Conservation (phyloP, 2,888 invertebrate genomes). For the Ophioninae sp. region DNA sequence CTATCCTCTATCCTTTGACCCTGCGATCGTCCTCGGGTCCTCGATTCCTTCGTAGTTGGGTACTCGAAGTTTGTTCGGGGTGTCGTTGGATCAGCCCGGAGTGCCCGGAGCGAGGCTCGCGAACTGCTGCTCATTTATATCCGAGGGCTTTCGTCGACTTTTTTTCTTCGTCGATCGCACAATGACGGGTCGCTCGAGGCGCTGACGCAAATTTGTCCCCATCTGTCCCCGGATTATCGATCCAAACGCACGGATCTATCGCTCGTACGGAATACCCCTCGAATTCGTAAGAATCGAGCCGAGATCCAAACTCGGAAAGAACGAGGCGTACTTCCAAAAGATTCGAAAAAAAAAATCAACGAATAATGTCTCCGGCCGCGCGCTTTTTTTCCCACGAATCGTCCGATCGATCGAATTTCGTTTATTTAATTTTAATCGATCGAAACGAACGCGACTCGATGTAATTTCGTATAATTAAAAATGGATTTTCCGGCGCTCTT, state of each 20-base stretch:
- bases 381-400: neutral
- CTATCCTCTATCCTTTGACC: constrained; percentile 11
- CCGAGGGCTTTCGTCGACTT: constrained; percentile 28
- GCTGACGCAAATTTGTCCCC: constrained; percentile 15
- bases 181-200: constrained; percentile 54
- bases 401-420: too few species aligned
- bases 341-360: neutral
- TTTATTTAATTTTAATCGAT: too few species aligned
- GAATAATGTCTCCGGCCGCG: neutral
- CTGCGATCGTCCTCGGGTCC: constrained; percentile 36
- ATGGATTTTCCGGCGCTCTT: constrained; percentile 4
- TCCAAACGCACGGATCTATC: neutral
- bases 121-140: constrained; percentile 42
- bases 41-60: constrained; percentile 22
- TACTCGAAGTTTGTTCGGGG: constrained; percentile 45
- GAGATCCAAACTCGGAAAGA: neutral
- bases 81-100: constrained; percentile 48
- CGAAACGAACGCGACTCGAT: too few species aligned
- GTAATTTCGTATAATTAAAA: neutral
- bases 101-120: neutral
- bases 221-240: constrained; percentile 27
- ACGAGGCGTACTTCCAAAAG: neutral
- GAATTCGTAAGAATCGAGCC: neutral
- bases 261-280: neutral
- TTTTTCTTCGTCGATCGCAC: constrained; percentile 34